Conservation (phyloP, 2,888 invertebrate genomes). For the Dinocampus coccinellae region DNA sequence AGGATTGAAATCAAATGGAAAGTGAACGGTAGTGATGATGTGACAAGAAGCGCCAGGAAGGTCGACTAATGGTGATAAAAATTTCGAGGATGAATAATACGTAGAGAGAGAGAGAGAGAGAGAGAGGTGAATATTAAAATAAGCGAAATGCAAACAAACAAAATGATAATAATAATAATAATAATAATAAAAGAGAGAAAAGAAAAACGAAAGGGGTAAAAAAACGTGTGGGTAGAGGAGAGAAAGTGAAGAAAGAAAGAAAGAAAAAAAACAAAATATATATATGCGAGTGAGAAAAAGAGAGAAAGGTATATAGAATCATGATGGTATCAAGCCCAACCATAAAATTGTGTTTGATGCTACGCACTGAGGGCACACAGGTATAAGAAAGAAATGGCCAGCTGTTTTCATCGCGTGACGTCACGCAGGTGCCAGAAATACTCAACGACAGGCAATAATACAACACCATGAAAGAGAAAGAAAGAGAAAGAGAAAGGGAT, state of each 20-base stretch:
- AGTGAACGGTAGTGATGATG: slow-evolving; percentile 25
- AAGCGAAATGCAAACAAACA: too few relatives aligned
- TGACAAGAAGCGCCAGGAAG: slow-evolving; percentile 21
- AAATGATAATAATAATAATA: too few relatives aligned
- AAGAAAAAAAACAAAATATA: background rate
- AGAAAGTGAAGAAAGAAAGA: background rate
- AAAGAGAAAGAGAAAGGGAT: background rate
- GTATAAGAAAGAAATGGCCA: slow-evolving; percentile 53
- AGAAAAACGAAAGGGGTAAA: too few relatives aligned
- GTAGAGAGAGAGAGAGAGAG: slow-evolving; percentile 4
- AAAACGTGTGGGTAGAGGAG: too few relatives aligned
- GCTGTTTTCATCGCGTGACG: slow-evolving; percentile 65
- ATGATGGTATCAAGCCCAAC: background rate
- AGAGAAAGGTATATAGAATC: too few relatives aligned
- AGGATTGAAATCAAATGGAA: slow-evolving; percentile 35
- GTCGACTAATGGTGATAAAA: too few relatives aligned
- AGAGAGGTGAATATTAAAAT: too few relatives aligned
- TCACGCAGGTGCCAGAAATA: slow-evolving; percentile 57
- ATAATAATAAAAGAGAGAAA: too few relatives aligned
- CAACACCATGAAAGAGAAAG: slow-evolving; percentile 3
- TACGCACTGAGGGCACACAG: slow-evolving; percentile 29
- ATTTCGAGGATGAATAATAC: too few relatives aligned
- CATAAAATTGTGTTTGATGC: background rate
- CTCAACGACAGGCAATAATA: background rate
- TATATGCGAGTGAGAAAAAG: background rate